A percentile compares a stretch with the other conserved stretches of the same genome.
Evolutionary conservation across 2,113 vertebrate genomes (phyloP).

Genomic region (Verasper variegatus): DNA sequence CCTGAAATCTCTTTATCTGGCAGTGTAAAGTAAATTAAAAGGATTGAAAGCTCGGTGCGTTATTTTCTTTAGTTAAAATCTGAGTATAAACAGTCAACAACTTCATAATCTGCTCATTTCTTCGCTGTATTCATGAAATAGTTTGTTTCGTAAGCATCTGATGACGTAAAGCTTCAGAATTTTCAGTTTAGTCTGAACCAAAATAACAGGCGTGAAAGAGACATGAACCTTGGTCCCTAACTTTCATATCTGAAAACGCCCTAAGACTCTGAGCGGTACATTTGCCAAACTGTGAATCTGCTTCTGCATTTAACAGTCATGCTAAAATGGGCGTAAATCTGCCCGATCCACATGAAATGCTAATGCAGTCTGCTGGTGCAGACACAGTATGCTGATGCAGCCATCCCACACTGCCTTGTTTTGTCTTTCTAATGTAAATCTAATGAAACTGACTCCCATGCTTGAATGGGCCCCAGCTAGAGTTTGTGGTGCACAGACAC

Average conservation of each 20-base stretch:
- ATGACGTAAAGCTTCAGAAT: not conserved
- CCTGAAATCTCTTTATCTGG: slow-evolving; percentile 2
- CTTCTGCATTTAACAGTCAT: slow-evolving; percentile 34
- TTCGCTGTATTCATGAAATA: not conserved
- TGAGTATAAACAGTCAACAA: not conserved
- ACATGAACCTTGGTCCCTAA: too few species aligned
- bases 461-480: slow-evolving; percentile 32
- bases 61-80: slow-evolving; percentile 10
- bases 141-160: not conserved
- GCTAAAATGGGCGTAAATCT: slow-evolving; percentile 18
- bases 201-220: too few species aligned
- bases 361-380: slow-evolving; percentile 28
- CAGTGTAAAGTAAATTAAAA: not conserved
- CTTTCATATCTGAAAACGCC: not conserved
- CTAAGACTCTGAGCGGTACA: not conserved
- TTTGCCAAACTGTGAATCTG: slow-evolving; percentile 20
- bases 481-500: slow-evolving; percentile 33
- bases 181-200: too few species aligned
- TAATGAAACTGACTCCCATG: slow-evolving; percentile 57
- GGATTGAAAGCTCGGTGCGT: slow-evolving; percentile 14
- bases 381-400: slow-evolving; percentile 37
- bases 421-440: slow-evolving; percentile 51
- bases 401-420: slow-evolving; percentile 35
- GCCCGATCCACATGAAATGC: slow-evolving; percentile 39
- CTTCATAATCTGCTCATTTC: not conserved